A percentile compares a stretch with the other conserved stretches of the same genome.
Evolutionary conservation across 2,888 invertebrate species (phyloP).

Genomic region (Cheilosia pagana): DNA sequence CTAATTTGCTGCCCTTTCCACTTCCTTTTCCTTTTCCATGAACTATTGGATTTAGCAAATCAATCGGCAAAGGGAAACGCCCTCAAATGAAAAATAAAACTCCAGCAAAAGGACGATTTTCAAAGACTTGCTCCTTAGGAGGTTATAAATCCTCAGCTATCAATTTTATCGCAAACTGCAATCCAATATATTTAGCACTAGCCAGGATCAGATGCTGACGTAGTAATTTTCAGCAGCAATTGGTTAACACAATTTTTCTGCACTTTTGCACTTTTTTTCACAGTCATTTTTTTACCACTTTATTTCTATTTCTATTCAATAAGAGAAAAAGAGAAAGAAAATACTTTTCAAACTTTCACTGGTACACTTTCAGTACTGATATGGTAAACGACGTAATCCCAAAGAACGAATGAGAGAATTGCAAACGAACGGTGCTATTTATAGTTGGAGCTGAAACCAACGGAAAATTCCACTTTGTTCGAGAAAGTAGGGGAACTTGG

Average conservation of each 20-base stretch:
- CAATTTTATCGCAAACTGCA: not conserved
- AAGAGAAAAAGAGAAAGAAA: no score
- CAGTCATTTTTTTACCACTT: slow-evolving; percentile 44
- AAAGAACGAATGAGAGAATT: slow-evolving; percentile 34
- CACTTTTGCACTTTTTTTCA: slow-evolving; percentile 39
- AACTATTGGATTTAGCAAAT: slow-evolving; percentile 10
- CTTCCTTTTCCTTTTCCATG: slow-evolving; percentile 16
- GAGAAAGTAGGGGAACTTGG: slow-evolving; percentile 41
- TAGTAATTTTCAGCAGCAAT: not conserved
- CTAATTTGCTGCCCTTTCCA: slow-evolving; percentile 30
- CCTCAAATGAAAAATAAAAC: slow-evolving; percentile 15
- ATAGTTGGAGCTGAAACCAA: slow-evolving; percentile 22
- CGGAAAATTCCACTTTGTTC: slow-evolving; percentile 67
- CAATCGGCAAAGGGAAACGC: not conserved
- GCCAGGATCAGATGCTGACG: slow-evolving; percentile 46
- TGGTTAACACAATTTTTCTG: slow-evolving; percentile 23
- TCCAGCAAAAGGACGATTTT: not conserved
- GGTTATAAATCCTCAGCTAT: not conserved
- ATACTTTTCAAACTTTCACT: no score
- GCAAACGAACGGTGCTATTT: slow-evolving; percentile 45
- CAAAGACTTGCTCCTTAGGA: not conserved
- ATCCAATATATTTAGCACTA: slow-evolving; percentile 36
- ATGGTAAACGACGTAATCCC: slow-evolving; percentile 4
- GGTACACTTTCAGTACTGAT: not conserved
- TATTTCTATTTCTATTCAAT: not conserved